A percentile compares a stretch with the other conserved stretches of the same genome.
Evolutionary conservation across 1,140 invertebrate species (phyloP).

Genomic region (Leptopilina boulardi): DNA sequence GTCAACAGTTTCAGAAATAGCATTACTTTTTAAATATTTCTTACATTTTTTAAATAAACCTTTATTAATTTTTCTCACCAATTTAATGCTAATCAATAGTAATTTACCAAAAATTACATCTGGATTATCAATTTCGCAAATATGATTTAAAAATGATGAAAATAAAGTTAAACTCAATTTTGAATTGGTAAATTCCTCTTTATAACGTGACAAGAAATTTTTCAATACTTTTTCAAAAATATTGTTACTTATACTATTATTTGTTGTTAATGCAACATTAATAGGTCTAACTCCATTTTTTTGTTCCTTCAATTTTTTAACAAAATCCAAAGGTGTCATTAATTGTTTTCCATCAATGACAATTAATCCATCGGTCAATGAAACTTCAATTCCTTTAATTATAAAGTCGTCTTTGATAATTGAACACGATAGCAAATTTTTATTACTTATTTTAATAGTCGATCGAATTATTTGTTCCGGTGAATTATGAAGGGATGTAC

Average conservation of each 20-base stretch:
- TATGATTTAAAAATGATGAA: slow-evolving; percentile 34
- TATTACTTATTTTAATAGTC: slow-evolving; percentile 49
- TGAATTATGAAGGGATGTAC: slow-evolving; percentile 38
- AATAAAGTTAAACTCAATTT: slow-evolving; percentile 35
- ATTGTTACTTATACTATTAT: slow-evolving; percentile 37
- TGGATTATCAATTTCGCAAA: slow-evolving; percentile 32
- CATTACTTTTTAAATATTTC: slow-evolving; percentile 9
- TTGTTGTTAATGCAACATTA: background rate
- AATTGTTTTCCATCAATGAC: slow-evolving; percentile 38
- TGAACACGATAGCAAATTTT: slow-evolving; percentile 47
- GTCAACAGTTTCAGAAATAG: slow-evolving; percentile 37
- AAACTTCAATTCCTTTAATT: background rate
- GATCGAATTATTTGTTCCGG: slow-evolving; percentile 59
- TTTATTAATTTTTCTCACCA: slow-evolving; percentile 10
- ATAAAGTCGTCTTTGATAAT: slow-evolving; percentile 37
- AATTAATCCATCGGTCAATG: slow-evolving; percentile 45
- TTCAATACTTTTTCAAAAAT: slow-evolving; percentile 37
- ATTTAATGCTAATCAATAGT: slow-evolving; percentile 38
- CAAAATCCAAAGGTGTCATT: slow-evolving; percentile 51
- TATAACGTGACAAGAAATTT: slow-evolving; percentile 41
- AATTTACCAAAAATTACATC: slow-evolving; percentile 48
- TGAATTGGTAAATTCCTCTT: slow-evolving; percentile 23
- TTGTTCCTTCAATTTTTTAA: slow-evolving; percentile 36
- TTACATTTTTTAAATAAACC: background rate
- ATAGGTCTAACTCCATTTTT: slow-evolving; percentile 13